Evolutionary conservation across 2,888 invertebrate genomes (phyloP), one percentile per base, ranked within the genome.

Genomic region (Opisthograptis luteolata): DNA sequence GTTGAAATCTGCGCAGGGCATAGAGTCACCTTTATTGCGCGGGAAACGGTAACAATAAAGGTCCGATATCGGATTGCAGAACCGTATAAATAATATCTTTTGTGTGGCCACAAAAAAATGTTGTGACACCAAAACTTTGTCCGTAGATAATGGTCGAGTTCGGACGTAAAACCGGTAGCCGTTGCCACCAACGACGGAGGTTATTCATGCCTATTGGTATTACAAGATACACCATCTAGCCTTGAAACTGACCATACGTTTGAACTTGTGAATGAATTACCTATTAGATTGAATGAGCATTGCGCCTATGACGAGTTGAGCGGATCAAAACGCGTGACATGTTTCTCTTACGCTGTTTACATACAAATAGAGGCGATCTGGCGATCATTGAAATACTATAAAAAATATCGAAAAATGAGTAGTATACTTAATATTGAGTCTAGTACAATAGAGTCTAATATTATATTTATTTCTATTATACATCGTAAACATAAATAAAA

Each of bases 81-180:
- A 71, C 70, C 67, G 65, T 66, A 63, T 69, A 71, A 70, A 68
- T 72, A 71, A 77, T 70, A 70, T 63, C 60, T 68, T 76, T 76
- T 73, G 68, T 67, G 70, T 60, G 59, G 60, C 57, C 62, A 70
- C 69, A 74, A 76, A 81, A 80, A 75, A 70, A 56, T 73, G 76
- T 79, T 80, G 73, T 79, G 79, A 79, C 80, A 77, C 66, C 68
- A 44, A 72, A 73, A 69, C 68, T 69, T 70, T 62, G 65, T 62
- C 62, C 72, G 66, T 71, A 74, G 76, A 76, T 81, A 79, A 77
- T 76, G 69, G 69, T 63, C 53, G 66, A 64, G 64, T 68, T 74
- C 70, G 70, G 60, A 65, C 70, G 82, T 84, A 85, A 83, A 85
- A 87, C 87, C 84, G 84, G 88, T 88, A 86, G 87, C 76, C 15